A percentile compares a stretch with the other conserved stretches of the same genome.
Conservation (phyloP, 2,113 vertebrate species). For the Alethe castanea region DNA sequence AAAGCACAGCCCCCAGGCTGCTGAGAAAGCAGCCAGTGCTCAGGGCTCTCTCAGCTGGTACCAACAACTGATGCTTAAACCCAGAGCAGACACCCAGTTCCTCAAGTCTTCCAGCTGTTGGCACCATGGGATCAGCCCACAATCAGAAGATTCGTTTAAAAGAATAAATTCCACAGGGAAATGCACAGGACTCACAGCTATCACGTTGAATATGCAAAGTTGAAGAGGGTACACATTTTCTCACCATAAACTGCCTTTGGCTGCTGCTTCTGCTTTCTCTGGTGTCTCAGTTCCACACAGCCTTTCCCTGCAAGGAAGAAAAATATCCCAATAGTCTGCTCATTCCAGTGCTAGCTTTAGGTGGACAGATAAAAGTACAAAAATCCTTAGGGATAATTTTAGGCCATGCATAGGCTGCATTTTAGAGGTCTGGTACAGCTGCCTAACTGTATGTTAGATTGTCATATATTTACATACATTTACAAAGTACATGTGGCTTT, state of each 20-base stretch:
- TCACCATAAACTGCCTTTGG: not conserved
- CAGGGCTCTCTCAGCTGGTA: not conserved
- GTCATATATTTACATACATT: not conserved
- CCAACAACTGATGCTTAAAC: not conserved
- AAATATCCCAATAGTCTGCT: not conserved
- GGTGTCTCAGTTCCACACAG: not conserved
- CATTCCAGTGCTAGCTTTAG: not conserved
- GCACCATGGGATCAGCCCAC: not conserved
- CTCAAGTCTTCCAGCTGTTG: not conserved
- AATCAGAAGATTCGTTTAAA: not conserved
- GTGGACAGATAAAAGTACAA: not conserved
- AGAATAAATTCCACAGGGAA: not conserved
- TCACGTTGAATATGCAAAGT: not conserved
- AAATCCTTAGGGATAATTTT: not conserved
- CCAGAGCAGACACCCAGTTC: not conserved
- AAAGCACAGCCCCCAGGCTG: not conserved
- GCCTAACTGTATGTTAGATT: not conserved
- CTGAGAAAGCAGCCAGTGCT: not conserved
- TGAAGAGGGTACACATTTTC: not conserved
- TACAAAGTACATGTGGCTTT: not conserved
- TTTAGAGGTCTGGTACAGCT: not conserved
- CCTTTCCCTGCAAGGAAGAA: not conserved
- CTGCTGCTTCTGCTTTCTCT: not conserved
- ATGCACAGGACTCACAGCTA: not conserved
- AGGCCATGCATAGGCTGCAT: not conserved